Evolutionary conservation across 2,797 vertebrate species (phyloP).

Genomic region (Falco cherrug): DNA sequence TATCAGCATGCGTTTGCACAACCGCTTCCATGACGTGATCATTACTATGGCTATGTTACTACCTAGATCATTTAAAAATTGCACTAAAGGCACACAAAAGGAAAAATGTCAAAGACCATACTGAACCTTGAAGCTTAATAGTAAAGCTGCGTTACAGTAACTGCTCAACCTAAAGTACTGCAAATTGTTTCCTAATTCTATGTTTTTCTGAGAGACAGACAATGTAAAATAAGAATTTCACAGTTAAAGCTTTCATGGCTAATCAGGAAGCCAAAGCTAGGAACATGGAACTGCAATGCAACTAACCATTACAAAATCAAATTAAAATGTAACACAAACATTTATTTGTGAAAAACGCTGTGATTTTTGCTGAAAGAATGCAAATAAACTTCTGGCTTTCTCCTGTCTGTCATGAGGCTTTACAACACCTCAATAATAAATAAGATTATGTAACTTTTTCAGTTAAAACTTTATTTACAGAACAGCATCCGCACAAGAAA

Average conservation of each 20-base stretch:
- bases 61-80: fast-evolving
- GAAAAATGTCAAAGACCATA: neutral
- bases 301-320: neutral
- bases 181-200: neutral
- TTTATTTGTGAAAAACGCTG: neutral
- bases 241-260: neutral
- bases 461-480: neutral
- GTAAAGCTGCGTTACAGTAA: neutral
- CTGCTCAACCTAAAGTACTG: neutral
- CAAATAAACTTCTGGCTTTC: neutral
- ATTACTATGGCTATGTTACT: fast-evolving
- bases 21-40: fast-evolving
- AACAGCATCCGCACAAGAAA: neutral
- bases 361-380: neutral
- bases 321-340: neutral
- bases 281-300: neutral
- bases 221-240: neutral
- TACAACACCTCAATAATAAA: neutral
- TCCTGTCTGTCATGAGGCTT: neutral
- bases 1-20: fast-evolving
- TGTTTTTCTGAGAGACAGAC: neutral
- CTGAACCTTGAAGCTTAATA: neutral
- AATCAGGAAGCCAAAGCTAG: neutral
- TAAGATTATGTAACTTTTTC: neutral
- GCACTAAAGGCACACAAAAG: neutral